These are phyloP conservation scores for Pristiophorus japonicus DNA, from an alignment of 2,113 vertebrate species.

Conservation along the genomic window DNA sequence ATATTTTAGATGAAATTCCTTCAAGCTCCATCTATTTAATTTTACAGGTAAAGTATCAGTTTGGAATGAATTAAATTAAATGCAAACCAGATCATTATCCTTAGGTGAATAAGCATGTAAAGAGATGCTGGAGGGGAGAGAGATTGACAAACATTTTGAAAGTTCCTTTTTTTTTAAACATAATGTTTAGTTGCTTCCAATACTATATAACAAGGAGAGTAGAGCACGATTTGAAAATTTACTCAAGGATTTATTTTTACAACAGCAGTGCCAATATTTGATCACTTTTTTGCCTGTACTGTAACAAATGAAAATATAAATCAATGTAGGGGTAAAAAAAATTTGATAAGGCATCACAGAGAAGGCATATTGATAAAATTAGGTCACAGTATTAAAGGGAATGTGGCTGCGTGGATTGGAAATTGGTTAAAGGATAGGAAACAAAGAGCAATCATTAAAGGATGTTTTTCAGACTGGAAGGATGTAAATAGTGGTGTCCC, in stretches of 20 bases:
- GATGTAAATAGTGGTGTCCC: background rate
- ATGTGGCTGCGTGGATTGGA: background rate
- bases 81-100: background rate
- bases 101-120: background rate
- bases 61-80: conserved; percentile 1
- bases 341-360: too few relatives aligned
- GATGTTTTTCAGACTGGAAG: background rate
- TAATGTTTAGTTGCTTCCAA: background rate
- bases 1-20: too few relatives aligned
- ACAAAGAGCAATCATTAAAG: background rate
- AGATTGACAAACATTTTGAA: background rate
- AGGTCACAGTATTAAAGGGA: background rate
- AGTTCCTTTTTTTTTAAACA: background rate
- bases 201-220: background rate
- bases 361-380: too few relatives aligned
- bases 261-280: background rate
- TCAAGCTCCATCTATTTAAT: background rate
- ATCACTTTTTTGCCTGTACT: background rate
- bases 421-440: background rate
- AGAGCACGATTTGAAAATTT: background rate
- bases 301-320: background rate
- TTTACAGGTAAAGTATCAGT: background rate
- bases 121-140: background rate
- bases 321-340: background rate
- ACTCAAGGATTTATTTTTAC: background rate